These are phyloP conservation scores for Steinernema feltiae DNA, from an alignment of 1,140 invertebrate species.

Conservation along the genomic window DNA sequence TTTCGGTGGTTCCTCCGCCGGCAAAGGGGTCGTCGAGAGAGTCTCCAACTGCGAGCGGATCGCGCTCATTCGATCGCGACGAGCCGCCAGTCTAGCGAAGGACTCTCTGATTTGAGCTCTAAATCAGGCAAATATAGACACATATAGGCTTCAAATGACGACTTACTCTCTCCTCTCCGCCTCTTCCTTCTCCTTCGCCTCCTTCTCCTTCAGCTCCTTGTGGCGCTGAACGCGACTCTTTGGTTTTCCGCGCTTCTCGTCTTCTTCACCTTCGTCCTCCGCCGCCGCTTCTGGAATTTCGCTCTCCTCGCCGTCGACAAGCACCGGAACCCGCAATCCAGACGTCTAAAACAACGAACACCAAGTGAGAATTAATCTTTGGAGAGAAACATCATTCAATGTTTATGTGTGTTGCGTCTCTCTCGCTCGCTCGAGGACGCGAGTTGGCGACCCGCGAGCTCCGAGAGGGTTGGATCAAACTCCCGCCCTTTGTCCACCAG, in stretches of 20 bases:
- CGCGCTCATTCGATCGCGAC: conserved; percentile 7
- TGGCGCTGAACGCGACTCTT: conserved; percentile 13
- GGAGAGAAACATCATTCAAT: conserved; percentile 7
- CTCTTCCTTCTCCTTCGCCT: conserved; percentile 18
- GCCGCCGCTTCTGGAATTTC: not conserved
- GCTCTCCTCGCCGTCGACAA: not conserved
- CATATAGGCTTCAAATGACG: not conserved
- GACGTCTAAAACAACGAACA: conserved; percentile 10
- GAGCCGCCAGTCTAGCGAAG: not conserved
- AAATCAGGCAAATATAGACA: not conserved
- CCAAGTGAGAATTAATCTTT: not conserved
- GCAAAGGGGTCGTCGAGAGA: conserved; percentile 9
- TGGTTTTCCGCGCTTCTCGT: not conserved
- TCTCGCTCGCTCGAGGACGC: not conserved
- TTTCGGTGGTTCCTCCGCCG: not conserved
- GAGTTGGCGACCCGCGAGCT: not conserved
- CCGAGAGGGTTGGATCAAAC: not conserved
- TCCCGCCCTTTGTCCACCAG: too few relatives aligned
- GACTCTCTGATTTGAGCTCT: conserved; percentile 11
- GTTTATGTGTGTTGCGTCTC: not conserved
- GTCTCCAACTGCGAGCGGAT: not conserved
- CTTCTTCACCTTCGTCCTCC: not conserved
- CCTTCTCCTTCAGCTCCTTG: conserved; percentile 21
- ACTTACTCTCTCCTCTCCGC: conserved; percentile 18
- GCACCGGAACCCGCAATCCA: not conserved